Evolutionary conservation across 2,888 invertebrate genomes (phyloP).

Genomic region (Scaptomyza caliginosa): DNA sequence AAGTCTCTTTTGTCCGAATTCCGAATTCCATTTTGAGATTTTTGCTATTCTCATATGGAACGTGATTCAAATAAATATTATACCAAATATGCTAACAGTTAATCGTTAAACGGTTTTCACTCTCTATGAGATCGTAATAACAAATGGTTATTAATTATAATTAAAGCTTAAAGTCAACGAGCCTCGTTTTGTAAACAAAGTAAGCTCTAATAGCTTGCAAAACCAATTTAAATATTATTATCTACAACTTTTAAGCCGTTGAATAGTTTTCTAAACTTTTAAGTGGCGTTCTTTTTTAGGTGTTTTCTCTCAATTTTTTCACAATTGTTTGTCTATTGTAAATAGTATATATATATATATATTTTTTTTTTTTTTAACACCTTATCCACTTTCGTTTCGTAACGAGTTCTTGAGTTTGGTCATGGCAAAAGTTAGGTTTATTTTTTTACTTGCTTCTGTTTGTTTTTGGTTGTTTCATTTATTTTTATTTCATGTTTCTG

Average conservation of each 20-base stretch:
- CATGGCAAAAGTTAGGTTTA: conserved; percentile 51
- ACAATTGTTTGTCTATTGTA: conserved; percentile 10
- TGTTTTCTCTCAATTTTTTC: background rate
- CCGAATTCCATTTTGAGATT: conserved; percentile 28
- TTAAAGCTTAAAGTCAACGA: background rate
- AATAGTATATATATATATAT: background rate
- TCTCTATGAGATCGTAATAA: background rate
- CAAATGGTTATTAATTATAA: background rate
- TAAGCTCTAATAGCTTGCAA: background rate
- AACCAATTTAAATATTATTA: background rate
- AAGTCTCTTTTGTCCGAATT: conserved; percentile 13
- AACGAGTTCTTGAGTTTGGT: conserved; percentile 48
- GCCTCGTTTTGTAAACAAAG: background rate
- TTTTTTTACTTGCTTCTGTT: conserved; percentile 25
- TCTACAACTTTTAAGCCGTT: background rate
- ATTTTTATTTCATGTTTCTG: background rate
- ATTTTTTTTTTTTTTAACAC: conserved; percentile 1
- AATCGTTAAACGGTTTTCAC: conserved; percentile 28
- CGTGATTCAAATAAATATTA: background rate
- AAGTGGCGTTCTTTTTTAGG: background rate
- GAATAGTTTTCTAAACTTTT: conserved; percentile 2
- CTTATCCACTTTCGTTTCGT: conserved; percentile 52
- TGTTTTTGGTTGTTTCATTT: background rate
- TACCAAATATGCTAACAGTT: conserved; percentile 1
- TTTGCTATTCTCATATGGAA: conserved; percentile 24